Evolutionary conservation across 2,888 invertebrate species (phyloP), one percentile per base, ranked within the genome.

Genomic region (Siphonodentalium dalli): DNA sequence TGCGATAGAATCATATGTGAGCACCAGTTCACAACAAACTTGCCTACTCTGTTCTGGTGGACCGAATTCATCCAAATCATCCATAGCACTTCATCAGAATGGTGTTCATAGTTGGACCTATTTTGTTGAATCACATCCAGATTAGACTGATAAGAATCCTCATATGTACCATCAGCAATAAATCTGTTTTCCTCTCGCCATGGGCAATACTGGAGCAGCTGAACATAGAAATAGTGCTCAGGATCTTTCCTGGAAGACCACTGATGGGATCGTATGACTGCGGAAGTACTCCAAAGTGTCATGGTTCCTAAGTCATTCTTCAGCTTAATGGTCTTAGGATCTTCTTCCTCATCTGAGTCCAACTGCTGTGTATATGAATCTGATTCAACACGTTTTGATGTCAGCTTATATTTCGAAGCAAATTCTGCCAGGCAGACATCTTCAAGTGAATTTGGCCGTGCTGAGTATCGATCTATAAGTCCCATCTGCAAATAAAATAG

Each of bases 361-460:
- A n/a, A n/a, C n/a, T n/a, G n/a, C n/a, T n/a, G n/a, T n/a, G n/a
- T n/a, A n/a, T n/a, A n/a, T n/a, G n/a, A n/a, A n/a, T n/a, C n/a
- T n/a, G n/a, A n/a, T n/a, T n/a, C n/a, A n/a, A n/a, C n/a, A n/a
- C n/a, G n/a, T n/a, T 44, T 24, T 13, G 44, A 28, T 33, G 21
- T 33, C 29, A 20, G 18, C 26, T 31, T 44, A 27, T 49, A 54
- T 18, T n/a, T 26, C 21, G 38, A 13, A 60, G 33, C 71, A 67
- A 71, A 75, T 15, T 72, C 69, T 1, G 74, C 72, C 3, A 76
- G 58, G 34, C 59, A 61, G 3, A 47, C n/a, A 24, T 55, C 13
- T 5, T 40, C 44, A 3, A 57, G 37, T 5, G 8, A 35, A 11
- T 38, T 11, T 34, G 58, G 53, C 38, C 57, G 26, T 9, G 31